These are phyloP conservation scores for Tichodroma muraria DNA, from an alignment of 2,113 vertebrate species.

Conservation along the genomic window DNA sequence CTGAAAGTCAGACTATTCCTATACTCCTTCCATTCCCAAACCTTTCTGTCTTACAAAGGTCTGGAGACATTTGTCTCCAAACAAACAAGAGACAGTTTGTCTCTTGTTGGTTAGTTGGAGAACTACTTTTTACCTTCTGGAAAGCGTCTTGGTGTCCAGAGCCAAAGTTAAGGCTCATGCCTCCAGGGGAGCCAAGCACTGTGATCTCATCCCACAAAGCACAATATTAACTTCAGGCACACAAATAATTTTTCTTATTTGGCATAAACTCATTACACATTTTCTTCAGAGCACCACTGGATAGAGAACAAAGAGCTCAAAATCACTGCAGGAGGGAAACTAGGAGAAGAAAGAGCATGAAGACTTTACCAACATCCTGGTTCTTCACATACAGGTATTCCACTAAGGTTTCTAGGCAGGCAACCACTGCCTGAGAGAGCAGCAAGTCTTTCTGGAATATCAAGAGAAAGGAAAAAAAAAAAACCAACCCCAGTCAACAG, in stretches of 20 bases:
- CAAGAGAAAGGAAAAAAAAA: not conserved
- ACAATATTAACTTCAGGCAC: not conserved
- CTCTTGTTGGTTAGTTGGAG: too few relatives aligned
- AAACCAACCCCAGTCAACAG: not conserved
- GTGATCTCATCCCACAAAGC: not conserved
- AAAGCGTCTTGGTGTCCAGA: not conserved
- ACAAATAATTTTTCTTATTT: not conserved
- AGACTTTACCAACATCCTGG: slow-evolving; percentile 74
- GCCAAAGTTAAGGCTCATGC: not conserved
- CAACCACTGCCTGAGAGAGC: slow-evolving; percentile 77
- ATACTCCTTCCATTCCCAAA: not conserved
- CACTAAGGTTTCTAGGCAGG: slow-evolving; percentile 83
- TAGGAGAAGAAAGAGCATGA: not conserved
- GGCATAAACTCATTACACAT: not conserved
- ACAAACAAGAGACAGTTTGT: too few relatives aligned
- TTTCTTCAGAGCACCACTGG: not conserved
- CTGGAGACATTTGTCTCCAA: too few relatives aligned
- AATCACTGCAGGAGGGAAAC: not conserved
- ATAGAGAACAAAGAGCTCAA: not conserved
- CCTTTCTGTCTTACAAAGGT: not conserved
- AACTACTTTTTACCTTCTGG: not conserved
- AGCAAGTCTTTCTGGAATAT: slow-evolving; percentile 81
- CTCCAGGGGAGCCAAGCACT: not conserved
- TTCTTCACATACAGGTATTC: slow-evolving; percentile 77
- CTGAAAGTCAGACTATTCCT: not conserved